Percentiles rank a stretch among this genome's conserved stretches.
These are phyloP conservation scores for Tragelaphus imberbis DNA, from an alignment of 2,113 vertebrate species.

Conservation along the genomic window DNA sequence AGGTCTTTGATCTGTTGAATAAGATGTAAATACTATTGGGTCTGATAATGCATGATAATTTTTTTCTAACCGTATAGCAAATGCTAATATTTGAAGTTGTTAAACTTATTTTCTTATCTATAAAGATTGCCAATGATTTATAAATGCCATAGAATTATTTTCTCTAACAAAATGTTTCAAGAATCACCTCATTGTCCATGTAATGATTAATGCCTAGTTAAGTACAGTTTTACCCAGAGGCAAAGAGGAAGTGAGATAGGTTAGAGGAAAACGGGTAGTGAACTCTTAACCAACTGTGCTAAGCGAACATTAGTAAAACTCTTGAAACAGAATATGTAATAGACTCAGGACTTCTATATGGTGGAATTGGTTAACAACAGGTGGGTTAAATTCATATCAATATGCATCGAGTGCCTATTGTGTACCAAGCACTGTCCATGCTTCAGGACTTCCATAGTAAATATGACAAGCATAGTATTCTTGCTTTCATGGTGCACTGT, in stretches of 20 bases:
- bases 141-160: not conserved
- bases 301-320: not conserved
- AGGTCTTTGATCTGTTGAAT: not conserved
- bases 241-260: not conserved
- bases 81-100: conserved; percentile 45
- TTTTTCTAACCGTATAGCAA: not conserved
- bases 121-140: conserved; percentile 17
- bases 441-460: not conserved
- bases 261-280: not conserved
- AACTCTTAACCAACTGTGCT: not conserved
- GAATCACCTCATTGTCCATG: not conserved
- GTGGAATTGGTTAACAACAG: not conserved
- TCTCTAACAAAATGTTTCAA: conserved; percentile 19
- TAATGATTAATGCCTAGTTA: not conserved
- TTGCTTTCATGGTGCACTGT: not conserved
- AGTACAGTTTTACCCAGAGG: not conserved
- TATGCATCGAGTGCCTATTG: not conserved
- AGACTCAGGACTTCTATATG: not conserved
- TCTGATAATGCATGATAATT: not conserved
- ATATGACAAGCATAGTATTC: not conserved
- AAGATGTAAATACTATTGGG: not conserved
- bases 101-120: conserved; percentile 17
- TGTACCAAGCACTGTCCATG: not conserved
- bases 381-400: not conserved
- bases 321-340: not conserved